Percentiles rank a stretch among this genome's conserved stretches.
phyloP scores from a whole-genome alignment of 2,113 vertebrate species.

The Macquaria ambigua region DNA sequence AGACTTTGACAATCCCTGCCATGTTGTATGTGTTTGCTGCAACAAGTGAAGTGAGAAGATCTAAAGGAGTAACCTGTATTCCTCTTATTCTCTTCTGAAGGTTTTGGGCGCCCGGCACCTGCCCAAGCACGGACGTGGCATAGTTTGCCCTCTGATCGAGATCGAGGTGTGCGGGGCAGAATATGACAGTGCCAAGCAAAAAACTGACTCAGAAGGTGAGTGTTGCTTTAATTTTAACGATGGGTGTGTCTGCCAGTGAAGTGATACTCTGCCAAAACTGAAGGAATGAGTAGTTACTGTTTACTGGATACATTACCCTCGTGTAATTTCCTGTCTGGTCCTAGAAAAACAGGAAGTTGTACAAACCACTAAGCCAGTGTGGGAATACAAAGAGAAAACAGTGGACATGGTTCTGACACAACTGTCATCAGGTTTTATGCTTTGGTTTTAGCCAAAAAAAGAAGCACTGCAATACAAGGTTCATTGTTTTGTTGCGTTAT shows the following conservation, averaged over 20 bases:
- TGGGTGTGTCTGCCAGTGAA: background rate
- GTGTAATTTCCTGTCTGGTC: constrained; percentile 55
- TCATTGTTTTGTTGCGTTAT: background rate
- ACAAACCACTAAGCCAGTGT: constrained; percentile 49
- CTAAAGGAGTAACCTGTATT: background rate
- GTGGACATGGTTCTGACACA: background rate
- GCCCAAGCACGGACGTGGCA: constrained; percentile 96
- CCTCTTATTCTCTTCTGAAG: constrained; percentile 71
- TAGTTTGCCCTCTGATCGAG: constrained; percentile 96
- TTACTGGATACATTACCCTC: constrained; percentile 37
- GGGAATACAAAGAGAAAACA: constrained; percentile 49
- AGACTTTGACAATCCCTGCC: background rate
- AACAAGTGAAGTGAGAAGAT: background rate
- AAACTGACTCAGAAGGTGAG: constrained; percentile 95
- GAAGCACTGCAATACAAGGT: background rate
- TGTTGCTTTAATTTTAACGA: background rate
- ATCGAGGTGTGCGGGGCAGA: constrained; percentile 96
- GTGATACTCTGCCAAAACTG: background rate
- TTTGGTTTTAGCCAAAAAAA: background rate
- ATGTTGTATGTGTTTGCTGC: background rate
- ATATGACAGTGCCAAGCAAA: constrained; percentile 94
- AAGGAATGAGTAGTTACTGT: constrained; percentile 25
- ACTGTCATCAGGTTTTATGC: background rate
- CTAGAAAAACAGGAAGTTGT: constrained; percentile 73
- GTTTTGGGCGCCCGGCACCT: constrained; percentile 95